phyloP scores from a whole-genome alignment of 2,888 invertebrate genomes.

The Spicauda simplicius region DNA sequence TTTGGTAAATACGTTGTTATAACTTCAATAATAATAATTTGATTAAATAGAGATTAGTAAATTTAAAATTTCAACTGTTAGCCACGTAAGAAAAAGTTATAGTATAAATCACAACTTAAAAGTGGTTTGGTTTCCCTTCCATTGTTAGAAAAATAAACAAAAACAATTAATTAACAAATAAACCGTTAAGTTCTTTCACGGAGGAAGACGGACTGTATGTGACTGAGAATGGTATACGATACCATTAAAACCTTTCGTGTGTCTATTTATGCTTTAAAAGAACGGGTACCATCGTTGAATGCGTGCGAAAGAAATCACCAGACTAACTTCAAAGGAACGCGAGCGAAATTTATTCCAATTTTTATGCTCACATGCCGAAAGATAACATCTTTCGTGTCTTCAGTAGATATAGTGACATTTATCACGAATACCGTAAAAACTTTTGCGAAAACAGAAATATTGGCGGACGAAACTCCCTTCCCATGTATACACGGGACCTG shows the following conservation, averaged over 20 bases:
- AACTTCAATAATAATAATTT: background rate
- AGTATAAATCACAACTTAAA: too few relatives aligned
- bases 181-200: conserved; percentile 20
- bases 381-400: conserved; percentile 59
- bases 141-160: background rate
- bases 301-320: conserved; percentile 67
- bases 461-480: background rate
- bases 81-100: too few relatives aligned
- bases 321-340: conserved; percentile 62
- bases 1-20: conserved; percentile 28
- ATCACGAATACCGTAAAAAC: conserved; percentile 69
- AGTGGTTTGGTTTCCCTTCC: too few relatives aligned
- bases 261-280: conserved; percentile 33
- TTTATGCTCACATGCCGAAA: conserved; percentile 68
- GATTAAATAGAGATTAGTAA: too few relatives aligned
- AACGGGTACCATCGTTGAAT: conserved; percentile 52
- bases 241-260: conserved; percentile 37
- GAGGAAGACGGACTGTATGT: conserved; percentile 18
- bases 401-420: conserved; percentile 58
- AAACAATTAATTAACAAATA: conserved; percentile 14
- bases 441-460: conserved; percentile 40
- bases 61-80: too few relatives aligned
- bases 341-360: conserved; percentile 55
- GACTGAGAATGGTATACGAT: conserved; percentile 5
- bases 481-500: background rate